These are phyloP conservation scores for Drosophila paulistorum DNA, from an alignment of 1,140 invertebrate species.

Conservation along the genomic window DNA sequence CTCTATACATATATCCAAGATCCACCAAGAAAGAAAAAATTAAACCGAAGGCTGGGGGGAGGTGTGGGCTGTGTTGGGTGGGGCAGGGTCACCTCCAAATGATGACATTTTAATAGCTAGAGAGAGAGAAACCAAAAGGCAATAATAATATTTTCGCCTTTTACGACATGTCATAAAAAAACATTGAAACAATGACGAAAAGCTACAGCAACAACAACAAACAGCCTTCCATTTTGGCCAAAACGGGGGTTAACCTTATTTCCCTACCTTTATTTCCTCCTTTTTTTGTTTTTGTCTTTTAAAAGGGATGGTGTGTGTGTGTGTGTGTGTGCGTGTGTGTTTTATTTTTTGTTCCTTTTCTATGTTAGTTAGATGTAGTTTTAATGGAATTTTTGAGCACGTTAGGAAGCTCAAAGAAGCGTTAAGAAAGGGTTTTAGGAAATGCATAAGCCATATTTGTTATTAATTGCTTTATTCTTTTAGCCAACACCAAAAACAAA, in stretches of 20 bases:
- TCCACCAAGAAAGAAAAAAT: neutral
- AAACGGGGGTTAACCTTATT: conserved; percentile 6
- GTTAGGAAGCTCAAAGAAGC: conserved; percentile 28
- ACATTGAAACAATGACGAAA: conserved; percentile 70
- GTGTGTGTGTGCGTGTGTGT: neutral
- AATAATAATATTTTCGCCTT: conserved; percentile 71
- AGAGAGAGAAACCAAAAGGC: conserved; percentile 25
- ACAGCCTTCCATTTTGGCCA: neutral
- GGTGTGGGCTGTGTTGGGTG: neutral
- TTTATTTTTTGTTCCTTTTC: neutral
- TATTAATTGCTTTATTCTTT: conserved; percentile 70
- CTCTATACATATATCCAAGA: neutral
- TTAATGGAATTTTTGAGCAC: conserved; percentile 62
- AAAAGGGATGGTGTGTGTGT: neutral
- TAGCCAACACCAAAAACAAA: neutral
- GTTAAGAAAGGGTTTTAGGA: conserved; percentile 50
- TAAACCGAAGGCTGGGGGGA: no score
- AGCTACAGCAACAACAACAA: conserved; percentile 5
- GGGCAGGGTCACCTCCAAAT: conserved; percentile 16
- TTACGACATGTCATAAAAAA: conserved; percentile 57
- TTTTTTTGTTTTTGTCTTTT: conserved; percentile 18
- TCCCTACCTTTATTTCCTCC: conserved; percentile 23
- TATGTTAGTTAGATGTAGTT: conserved; percentile 32
- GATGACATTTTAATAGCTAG: conserved; percentile 75
- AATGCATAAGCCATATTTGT: conserved; percentile 61